Percentiles rank a stretch among this genome's conserved stretches.
These are phyloP conservation scores for Cinclus mexicanus DNA, from an alignment of 2,113 vertebrate genomes.

Conservation along the genomic window DNA sequence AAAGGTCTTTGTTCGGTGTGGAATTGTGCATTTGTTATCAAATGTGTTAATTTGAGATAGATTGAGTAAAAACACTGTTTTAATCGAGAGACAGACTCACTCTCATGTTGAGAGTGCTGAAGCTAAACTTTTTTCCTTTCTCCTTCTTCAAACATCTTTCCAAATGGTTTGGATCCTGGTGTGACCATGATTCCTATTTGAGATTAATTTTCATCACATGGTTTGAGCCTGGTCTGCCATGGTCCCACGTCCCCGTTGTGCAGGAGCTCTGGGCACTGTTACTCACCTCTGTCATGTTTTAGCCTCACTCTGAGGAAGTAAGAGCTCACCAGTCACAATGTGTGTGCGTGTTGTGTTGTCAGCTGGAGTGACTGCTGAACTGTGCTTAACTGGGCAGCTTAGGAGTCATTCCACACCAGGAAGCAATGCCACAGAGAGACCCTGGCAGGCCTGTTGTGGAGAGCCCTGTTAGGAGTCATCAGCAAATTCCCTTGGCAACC, in stretches of 20 bases:
- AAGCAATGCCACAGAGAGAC: not conserved
- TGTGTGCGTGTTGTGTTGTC: not conserved
- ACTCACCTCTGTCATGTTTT: not conserved
- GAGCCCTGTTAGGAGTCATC: not conserved
- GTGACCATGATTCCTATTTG: not conserved
- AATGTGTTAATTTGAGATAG: not conserved
- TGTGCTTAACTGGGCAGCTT: not conserved
- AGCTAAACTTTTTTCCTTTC: not conserved
- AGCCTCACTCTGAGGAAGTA: not conserved
- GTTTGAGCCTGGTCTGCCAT: not conserved
- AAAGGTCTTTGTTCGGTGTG: not conserved
- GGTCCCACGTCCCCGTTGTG: not conserved
- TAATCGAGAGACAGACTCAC: not conserved
- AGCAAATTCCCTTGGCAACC: not conserved
- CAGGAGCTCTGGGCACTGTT: not conserved
- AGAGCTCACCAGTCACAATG: rapidly evolving
- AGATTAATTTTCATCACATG: not conserved
- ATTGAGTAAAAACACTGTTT: not conserved
- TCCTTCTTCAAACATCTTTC: not conserved
- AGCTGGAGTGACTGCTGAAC: not conserved
- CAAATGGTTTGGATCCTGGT: not conserved
- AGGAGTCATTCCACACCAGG: rapidly evolving
- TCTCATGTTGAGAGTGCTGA: not conserved
- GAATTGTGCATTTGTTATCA: not conserved
- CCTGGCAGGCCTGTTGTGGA: not conserved